phyloP scores from a whole-genome alignment of 2,113 vertebrate genomes.

The Melanotaenia duboulayi region DNA sequence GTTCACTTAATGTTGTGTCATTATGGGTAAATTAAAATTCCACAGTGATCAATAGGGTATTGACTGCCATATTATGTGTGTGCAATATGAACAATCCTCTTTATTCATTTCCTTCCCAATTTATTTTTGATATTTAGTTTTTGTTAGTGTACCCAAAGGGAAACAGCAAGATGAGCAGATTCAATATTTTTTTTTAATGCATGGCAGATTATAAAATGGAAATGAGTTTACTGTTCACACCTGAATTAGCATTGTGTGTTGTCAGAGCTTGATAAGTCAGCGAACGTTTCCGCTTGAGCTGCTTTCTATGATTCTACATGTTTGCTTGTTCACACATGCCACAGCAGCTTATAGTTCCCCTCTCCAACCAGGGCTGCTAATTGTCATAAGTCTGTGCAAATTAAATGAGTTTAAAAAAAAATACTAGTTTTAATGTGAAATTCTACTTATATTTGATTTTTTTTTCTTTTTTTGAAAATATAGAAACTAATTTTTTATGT shows the following conservation, averaged over 20 bases:
- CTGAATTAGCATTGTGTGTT: conserved; percentile 59
- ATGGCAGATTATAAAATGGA: conserved; percentile 41
- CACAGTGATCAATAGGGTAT: conserved; percentile 73
- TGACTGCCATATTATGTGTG: conserved; percentile 68
- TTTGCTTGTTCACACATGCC: conserved; percentile 58
- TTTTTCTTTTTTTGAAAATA: conserved; percentile 5
- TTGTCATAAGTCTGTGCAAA: conserved; percentile 51
- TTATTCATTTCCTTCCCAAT: conserved; percentile 47
- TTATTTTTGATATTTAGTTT: conserved; percentile 45
- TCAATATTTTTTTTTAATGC: conserved; percentile 31
- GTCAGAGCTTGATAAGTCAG: conserved; percentile 41
- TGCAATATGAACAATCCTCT: conserved; percentile 61
- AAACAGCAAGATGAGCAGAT: conserved; percentile 30
- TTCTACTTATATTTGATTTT: background rate
- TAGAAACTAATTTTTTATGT: background rate
- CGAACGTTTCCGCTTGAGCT: conserved; percentile 34
- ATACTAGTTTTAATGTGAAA: background rate
- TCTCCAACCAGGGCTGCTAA: conserved; percentile 40
- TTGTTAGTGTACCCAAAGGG: conserved; percentile 40
- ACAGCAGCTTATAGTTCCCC: conserved; percentile 41
- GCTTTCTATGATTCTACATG: conserved; percentile 21
- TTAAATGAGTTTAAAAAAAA: conserved; percentile 25
- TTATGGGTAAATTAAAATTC: conserved; percentile 77
- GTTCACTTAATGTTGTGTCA: conserved; percentile 68
- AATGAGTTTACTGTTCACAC: conserved; percentile 56